Base-by-base conservation (phyloP, 2,888 invertebrate genomes). In the Xylota segnis region DNA sequence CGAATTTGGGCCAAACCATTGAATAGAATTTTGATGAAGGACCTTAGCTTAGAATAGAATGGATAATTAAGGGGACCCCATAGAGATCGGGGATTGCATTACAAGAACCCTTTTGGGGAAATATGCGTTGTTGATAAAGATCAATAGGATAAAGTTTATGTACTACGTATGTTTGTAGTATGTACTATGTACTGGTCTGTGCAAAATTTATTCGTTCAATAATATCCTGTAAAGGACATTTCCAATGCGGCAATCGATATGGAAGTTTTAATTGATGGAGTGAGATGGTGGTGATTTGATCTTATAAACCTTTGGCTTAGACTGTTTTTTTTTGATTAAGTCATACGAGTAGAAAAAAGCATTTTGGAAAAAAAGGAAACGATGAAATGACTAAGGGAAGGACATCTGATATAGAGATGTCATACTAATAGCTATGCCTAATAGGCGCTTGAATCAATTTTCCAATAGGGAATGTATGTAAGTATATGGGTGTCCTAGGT, bases 11-110 rank as follows among this genome's bases (percentile, higher is more conserved):
- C 68, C 78, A 61, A 72, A 66, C 77, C 72, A 68, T 9, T 77
- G 83, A 72, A 72, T 71, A 12, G 77, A 54, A 61, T 59, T 50
- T 61, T 78, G 72, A 78, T 72, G 71, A 68, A 83, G 72, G 45
- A 56, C 72, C 61, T 56, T 12, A 61, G 72, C 61, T 72, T 66
- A 32, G 54, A 43, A 52, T 40, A 12, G 18, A 54, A 45, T 32
- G 27, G 18, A 71, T 78, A 78, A 83, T 74, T 45, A 83, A 83
- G 72, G 43, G 54, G 23, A 32, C 37, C 37, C 78, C 18, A 66
- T 56, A 58, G 61, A 61, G 58, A 77, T 83, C 78, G 59, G 27
- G 43, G 77, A 72, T 70, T 72, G 65, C 63, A 77, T 66, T 66
- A 66, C 54, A 54, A 32, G 47, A 47, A 50, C 18, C 63, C 76